These are phyloP conservation scores for Acanthaster planci DNA, from an alignment of 35 echinoderm and acorn worm genomes.

Conservation along the genomic window DNA sequence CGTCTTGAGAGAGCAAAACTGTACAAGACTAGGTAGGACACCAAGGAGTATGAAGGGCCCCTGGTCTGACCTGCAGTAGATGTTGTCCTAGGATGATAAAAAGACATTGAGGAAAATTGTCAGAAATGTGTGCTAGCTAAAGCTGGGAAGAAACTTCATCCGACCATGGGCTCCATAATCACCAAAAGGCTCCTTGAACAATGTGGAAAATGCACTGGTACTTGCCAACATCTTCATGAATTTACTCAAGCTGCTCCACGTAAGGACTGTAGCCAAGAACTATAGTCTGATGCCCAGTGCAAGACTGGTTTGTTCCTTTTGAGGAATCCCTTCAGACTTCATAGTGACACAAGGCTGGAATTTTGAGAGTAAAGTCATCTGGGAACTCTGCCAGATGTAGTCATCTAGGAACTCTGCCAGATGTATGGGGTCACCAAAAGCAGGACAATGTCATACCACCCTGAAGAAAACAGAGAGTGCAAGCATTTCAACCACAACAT, in stretches of 20 bases:
- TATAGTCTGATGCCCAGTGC: no score
- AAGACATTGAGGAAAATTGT: constrained; percentile 39
- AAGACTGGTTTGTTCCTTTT: no score
- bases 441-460: constrained; percentile 64
- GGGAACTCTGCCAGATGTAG: no score
- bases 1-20: neutral
- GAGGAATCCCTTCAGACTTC: no score
- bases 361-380: constrained; percentile 63
- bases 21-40: constrained; percentile 66
- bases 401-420: constrained; percentile 59
- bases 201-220: constrained; percentile 66
- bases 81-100: constrained; percentile 53
- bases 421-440: constrained; percentile 64
- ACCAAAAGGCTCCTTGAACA: constrained; percentile 5
- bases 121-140: constrained; percentile 42
- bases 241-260: constrained; percentile 26
- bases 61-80: neutral
- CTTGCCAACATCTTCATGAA: constrained; percentile 52
- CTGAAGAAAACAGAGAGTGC: constrained; percentile 59
- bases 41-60: constrained; percentile 50
- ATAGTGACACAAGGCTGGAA: constrained; percentile 17
- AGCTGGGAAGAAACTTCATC: constrained; percentile 32
- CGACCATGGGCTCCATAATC: constrained; percentile 30
- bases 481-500: constrained; percentile 63
- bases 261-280: constrained; percentile 49